phyloP scores from a whole-genome alignment of 2,888 invertebrate genomes.

The Hypena proboscidalis region DNA sequence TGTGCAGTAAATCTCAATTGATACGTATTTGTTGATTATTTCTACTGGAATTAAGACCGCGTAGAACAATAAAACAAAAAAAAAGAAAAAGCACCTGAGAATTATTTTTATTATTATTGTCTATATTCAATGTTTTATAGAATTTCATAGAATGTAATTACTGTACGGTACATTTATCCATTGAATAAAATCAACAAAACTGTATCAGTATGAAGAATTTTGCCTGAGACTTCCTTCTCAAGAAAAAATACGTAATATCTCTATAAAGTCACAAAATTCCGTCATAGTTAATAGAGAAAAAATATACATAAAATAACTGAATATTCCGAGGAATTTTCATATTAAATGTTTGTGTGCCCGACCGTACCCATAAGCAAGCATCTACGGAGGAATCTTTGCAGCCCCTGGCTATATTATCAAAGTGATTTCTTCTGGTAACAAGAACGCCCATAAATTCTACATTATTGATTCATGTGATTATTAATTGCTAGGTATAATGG shows the following conservation, averaged over 20 bases:
- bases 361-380: constrained; percentile 13
- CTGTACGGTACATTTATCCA: too few relatives aligned
- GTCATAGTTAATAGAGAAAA: constrained; percentile 3
- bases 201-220: too few relatives aligned
- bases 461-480: constrained; percentile 52
- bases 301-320: constrained; percentile 13
- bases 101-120: too few relatives aligned
- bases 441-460: constrained; percentile 48
- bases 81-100: too few relatives aligned
- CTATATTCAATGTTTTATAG: too few relatives aligned
- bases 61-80: too few relatives aligned
- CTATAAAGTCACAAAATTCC: background rate
- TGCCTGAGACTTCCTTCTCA: too few relatives aligned
- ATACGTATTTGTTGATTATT: too few relatives aligned
- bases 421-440: constrained; percentile 46
- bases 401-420: constrained; percentile 39
- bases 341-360: constrained; percentile 32
- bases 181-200: too few relatives aligned
- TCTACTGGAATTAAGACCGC: too few relatives aligned
- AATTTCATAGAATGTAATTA: too few relatives aligned
- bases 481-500: constrained; percentile 37
- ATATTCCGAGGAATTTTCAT: constrained; percentile 35
- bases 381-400: constrained; percentile 23
- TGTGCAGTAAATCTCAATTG: too few relatives aligned
- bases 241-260: background rate